Percentiles rank a stretch among this genome's conserved stretches.
Conservation (phyloP, 1,140 invertebrate genomes). For the Neodiprion virginianus region DNA sequence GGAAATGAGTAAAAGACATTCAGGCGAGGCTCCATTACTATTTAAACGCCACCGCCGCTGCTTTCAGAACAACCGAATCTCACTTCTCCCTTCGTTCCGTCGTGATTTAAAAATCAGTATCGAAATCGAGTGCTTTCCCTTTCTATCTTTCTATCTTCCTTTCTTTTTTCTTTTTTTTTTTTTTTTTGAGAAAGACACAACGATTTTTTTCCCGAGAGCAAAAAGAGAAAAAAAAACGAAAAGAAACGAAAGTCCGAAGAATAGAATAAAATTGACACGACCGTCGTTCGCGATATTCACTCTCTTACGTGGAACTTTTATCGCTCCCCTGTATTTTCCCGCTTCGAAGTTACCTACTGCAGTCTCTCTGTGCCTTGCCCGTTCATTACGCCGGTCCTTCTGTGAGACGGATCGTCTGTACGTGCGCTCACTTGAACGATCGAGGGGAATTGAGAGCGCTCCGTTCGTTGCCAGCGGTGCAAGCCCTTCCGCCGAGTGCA, state of each 20-base stretch:
- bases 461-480: background rate
- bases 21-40: constrained; percentile 47
- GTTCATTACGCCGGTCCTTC: background rate
- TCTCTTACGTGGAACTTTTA: no score
- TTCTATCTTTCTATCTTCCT: no score
- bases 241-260: background rate
- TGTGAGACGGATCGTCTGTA: background rate
- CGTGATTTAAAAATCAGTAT: background rate
- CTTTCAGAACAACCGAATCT: constrained; percentile 36
- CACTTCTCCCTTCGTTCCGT: background rate
- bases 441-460: constrained; percentile 1
- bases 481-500: background rate
- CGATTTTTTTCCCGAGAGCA: no score
- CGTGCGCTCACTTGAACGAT: background rate
- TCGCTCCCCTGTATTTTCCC: no score
- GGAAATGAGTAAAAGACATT: constrained; percentile 53
- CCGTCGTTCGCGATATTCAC: background rate
- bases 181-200: background rate
- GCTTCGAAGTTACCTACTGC: no score
- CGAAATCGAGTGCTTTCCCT: background rate
- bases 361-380: background rate
- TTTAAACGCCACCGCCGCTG: constrained; percentile 39
- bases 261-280: background rate
- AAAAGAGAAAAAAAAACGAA: no score
- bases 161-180: background rate